Percentiles rank a stretch among this genome's conserved stretches.
Evolutionary conservation across 2,113 vertebrate genomes (phyloP).

Genomic region (Sakesphorus luctuosus): DNA sequence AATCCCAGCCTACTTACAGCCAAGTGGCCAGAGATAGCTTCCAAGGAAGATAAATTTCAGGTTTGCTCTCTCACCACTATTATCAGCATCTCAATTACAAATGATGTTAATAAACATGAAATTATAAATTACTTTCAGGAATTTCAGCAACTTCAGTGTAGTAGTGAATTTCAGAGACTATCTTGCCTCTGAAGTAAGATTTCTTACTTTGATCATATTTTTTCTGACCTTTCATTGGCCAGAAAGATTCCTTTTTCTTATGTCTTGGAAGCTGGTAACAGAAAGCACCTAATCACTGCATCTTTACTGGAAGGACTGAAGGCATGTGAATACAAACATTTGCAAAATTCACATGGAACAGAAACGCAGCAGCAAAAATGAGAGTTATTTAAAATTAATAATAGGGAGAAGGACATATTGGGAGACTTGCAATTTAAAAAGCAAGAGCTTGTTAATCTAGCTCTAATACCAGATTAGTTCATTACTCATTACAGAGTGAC

Average conservation of each 20-base stretch:
- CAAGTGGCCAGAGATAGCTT: not conserved
- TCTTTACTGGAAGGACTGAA: not conserved
- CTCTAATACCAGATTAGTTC: constrained; percentile 43
- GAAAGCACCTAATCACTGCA: not conserved
- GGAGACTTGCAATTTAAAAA: constrained; percentile 35
- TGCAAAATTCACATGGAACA: not conserved
- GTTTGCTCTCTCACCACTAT: not conserved
- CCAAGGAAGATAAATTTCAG: not conserved
- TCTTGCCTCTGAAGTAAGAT: not conserved
- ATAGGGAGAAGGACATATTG: not conserved
- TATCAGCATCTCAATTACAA: not conserved
- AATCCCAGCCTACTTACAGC: not conserved
- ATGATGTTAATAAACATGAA: not conserved
- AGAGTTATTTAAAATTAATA: constrained; percentile 52
- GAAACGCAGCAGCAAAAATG: not conserved
- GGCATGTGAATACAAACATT: not conserved
- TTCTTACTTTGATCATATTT: not conserved
- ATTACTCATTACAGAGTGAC: constrained; percentile 52
- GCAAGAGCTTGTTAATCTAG: constrained; percentile 46
- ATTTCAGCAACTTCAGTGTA: not conserved
- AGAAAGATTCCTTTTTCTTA: not conserved
- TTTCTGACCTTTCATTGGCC: not conserved
- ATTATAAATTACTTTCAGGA: not conserved
- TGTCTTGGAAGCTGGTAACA: not conserved
- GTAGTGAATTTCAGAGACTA: not conserved